phyloP scores from a whole-genome alignment of 2,888 invertebrate genomes.

The Eurytoma californica region DNA sequence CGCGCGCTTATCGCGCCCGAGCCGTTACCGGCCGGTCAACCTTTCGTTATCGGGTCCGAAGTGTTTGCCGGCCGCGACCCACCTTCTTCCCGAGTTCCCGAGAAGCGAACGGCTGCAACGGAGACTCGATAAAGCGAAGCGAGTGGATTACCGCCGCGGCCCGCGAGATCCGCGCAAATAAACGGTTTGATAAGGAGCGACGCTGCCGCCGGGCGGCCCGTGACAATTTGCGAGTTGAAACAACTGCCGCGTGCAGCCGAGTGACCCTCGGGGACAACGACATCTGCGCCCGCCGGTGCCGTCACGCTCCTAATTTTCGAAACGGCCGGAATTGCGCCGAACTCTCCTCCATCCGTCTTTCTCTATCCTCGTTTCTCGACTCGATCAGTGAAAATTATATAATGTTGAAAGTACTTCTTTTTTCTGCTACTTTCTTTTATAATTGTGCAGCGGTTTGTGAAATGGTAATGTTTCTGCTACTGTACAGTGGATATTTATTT shows the following conservation, averaged over 20 bases:
- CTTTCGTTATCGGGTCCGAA: conserved; percentile 42
- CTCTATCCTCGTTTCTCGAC: too few relatives aligned
- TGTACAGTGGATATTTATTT: too few relatives aligned
- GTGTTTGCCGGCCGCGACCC: conserved; percentile 6
- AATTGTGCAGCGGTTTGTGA: too few relatives aligned
- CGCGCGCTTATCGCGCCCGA: neutral
- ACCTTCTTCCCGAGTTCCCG: conserved; percentile 52
- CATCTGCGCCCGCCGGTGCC: conserved; percentile 6
- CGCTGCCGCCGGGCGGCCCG: neutral
- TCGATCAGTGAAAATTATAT: too few relatives aligned
- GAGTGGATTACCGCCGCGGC: conserved; percentile 22
- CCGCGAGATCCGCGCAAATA: neutral
- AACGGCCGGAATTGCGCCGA: neutral
- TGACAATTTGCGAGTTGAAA: conserved; percentile 54
- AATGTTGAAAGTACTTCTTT: too few relatives aligned
- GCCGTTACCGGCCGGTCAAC: conserved; percentile 40
- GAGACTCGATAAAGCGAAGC: conserved; percentile 22
- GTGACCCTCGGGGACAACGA: conserved; percentile 31
- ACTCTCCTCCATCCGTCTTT: too few relatives aligned
- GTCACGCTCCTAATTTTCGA: neutral
- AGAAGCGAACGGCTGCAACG: conserved; percentile 62
- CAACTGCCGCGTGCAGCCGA: conserved; percentile 14
- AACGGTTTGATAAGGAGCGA: neutral
- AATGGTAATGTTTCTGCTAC: too few relatives aligned
- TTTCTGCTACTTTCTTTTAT: too few relatives aligned